These are phyloP conservation scores for Lottia gigantea DNA, from an alignment of 2,888 invertebrate genomes.

Conservation along the genomic window DNA sequence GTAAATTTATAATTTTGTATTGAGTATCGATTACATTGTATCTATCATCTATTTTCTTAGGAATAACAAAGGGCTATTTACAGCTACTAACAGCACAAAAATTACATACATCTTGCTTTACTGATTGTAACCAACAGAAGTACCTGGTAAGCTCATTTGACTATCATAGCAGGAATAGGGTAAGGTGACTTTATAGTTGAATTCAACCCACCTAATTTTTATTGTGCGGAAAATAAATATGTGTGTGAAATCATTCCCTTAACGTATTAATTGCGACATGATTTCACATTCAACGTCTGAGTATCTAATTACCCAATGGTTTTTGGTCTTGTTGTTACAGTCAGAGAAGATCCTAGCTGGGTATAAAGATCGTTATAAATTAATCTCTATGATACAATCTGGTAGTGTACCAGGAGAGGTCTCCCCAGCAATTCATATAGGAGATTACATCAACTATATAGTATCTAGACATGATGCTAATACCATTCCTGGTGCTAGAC, in stretches of 20 bases:
- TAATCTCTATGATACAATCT: slow-evolving; percentile 18
- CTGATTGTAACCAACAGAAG: background rate
- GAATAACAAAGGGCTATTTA: background rate
- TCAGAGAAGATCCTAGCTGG: background rate
- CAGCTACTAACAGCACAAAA: background rate
- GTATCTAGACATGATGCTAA: slow-evolving; percentile 13
- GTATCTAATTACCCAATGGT: no score
- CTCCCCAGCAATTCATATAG: slow-evolving; percentile 14
- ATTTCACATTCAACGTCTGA: no score
- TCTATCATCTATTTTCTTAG: background rate
- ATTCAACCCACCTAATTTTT: no score
- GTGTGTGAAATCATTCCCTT: no score
- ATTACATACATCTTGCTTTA: background rate
- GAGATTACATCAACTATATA: slow-evolving; percentile 11
- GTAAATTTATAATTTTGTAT: no score
- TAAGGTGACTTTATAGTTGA: no score
- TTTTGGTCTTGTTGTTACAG: no score
- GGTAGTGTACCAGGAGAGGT: slow-evolving; percentile 27
- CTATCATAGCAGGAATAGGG: no score
- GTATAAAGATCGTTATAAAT: slow-evolving; percentile 3
- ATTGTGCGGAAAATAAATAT: no score
- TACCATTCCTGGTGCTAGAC: background rate
- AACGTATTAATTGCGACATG: no score
- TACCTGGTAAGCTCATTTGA: background rate
- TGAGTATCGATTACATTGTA: no score